Conservation (phyloP, 2,888 invertebrate species). For the Stenichneumon culpator region DNA sequence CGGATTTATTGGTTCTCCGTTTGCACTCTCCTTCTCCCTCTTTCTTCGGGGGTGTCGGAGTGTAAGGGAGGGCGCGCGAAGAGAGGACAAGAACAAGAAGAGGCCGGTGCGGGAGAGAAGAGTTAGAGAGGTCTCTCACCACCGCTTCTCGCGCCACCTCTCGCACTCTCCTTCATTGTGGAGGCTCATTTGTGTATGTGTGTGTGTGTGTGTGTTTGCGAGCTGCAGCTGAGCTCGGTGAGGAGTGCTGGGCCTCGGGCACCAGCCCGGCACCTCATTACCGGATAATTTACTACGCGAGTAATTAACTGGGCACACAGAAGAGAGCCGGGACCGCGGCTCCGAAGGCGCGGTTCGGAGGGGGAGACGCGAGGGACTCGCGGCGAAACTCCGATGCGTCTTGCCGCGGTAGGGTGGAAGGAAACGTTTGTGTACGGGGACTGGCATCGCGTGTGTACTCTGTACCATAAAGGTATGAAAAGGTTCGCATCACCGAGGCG, state of each 20-base stretch:
- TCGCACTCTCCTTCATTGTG: slow-evolving; percentile 39
- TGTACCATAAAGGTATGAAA: slow-evolving; percentile 57
- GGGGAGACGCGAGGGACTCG: slow-evolving; percentile 8
- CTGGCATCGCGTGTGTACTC: slow-evolving; percentile 61
- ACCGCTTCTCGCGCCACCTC: slow-evolving; percentile 47
- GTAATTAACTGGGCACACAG: slow-evolving; percentile 85
- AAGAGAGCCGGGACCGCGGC: slow-evolving; percentile 74
- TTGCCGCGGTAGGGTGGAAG: slow-evolving; percentile 2
- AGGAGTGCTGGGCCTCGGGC: slow-evolving; percentile 76
- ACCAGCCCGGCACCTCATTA: slow-evolving; percentile 84
- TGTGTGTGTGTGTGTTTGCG: slow-evolving; percentile 2
- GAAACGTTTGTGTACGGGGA: slow-evolving; percentile 24
- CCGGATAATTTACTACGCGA: slow-evolving; percentile 84
- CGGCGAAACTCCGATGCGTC: slow-evolving; percentile 29
- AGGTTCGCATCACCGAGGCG: slow-evolving; percentile 40
- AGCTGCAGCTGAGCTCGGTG: slow-evolving; percentile 20
- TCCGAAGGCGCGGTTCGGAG: slow-evolving; percentile 29
- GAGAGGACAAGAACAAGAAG: slow-evolving; percentile 46
- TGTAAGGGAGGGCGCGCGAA: slow-evolving; percentile 33
- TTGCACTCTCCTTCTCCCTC: slow-evolving; percentile 66
- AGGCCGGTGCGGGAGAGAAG: slow-evolving; percentile 58
- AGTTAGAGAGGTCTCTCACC: slow-evolving; percentile 54
- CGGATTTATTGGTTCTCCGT: slow-evolving; percentile 82
- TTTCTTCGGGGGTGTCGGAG: slow-evolving; percentile 60
- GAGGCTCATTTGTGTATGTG: slow-evolving; percentile 59